These are phyloP conservation scores for Drosophila truncata DNA, from an alignment of 1,140 invertebrate species.

Conservation along the genomic window DNA sequence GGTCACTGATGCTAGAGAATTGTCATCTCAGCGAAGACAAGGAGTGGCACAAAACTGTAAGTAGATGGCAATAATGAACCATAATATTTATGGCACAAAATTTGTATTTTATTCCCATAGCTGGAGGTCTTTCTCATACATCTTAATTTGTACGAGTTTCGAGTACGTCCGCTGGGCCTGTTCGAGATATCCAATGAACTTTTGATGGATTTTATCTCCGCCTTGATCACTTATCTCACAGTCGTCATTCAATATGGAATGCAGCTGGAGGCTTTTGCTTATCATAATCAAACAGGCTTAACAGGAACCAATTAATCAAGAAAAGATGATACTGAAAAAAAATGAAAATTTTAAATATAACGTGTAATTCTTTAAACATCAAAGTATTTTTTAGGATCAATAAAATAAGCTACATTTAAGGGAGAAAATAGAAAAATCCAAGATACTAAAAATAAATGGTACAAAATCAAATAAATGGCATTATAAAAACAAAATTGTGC, in stretches of 20 bases:
- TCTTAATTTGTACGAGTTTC: constrained; percentile 40
- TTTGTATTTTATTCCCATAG: constrained; percentile 5
- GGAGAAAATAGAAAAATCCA: constrained; percentile 47
- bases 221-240: constrained; percentile 50
- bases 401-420: constrained; percentile 62
- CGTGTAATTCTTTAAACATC: no score
- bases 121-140: constrained; percentile 51
- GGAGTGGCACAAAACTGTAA: constrained; percentile 47
- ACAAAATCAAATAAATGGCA: constrained; percentile 10
- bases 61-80: not conserved
- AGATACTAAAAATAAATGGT: constrained; percentile 69
- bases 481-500: no score
- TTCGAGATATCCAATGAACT: constrained; percentile 58
- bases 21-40: constrained; percentile 27
- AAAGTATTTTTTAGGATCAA: no score
- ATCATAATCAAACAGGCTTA: not conserved
- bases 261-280: not conserved
- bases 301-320: not conserved
- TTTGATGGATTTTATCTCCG: constrained; percentile 51
- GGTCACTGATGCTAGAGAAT: constrained; percentile 37
- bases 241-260: constrained; percentile 49
- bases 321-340: no score
- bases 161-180: constrained; percentile 46
- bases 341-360: no score
- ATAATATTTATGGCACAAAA: not conserved